Evolutionary conservation across 2,888 invertebrate species (phyloP).

Genomic region (Drosophila birchii): DNA sequence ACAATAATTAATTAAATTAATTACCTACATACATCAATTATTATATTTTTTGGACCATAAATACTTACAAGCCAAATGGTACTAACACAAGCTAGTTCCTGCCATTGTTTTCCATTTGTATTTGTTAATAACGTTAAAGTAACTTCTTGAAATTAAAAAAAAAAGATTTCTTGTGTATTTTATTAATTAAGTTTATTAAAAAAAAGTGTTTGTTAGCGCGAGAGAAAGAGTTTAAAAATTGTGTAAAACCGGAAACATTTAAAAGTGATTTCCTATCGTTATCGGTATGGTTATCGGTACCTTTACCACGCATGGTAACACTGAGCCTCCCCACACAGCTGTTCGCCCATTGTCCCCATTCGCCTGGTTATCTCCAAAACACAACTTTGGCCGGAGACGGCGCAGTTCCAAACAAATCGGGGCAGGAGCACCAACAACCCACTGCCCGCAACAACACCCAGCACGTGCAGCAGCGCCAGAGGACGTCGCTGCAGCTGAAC

Average conservation of each 20-base stretch:
- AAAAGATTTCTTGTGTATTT: too few species aligned
- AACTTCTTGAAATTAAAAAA: too few species aligned
- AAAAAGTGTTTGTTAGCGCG: too few species aligned
- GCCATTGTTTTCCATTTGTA: neutral
- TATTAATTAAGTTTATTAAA: too few species aligned
- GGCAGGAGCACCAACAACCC: slow-evolving; percentile 1
- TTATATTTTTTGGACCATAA: neutral
- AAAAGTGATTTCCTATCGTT: neutral
- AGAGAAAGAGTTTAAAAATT: too few species aligned
- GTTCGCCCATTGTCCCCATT: slow-evolving; percentile 8
- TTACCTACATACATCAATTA: neutral
- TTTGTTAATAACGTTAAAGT: too few species aligned
- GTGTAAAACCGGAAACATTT: neutral
- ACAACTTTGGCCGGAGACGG: slow-evolving; percentile 2
- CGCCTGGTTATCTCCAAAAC: neutral
- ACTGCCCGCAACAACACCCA: slow-evolving; percentile 3
- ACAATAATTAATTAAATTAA: neutral
- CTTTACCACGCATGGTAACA: neutral
- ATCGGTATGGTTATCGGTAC: too few species aligned
- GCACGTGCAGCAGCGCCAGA: slow-evolving; percentile 23
- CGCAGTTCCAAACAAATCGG: slow-evolving; percentile 11
- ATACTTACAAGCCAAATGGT: neutral
- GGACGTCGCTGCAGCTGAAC: slow-evolving; percentile 18
- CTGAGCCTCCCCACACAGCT: neutral
- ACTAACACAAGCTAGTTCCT: neutral